Percentiles rank a stretch among this genome's conserved stretches.
phyloP scores from a whole-genome alignment of 2,113 vertebrate genomes.

The Anarhynchus alexandrinus region DNA sequence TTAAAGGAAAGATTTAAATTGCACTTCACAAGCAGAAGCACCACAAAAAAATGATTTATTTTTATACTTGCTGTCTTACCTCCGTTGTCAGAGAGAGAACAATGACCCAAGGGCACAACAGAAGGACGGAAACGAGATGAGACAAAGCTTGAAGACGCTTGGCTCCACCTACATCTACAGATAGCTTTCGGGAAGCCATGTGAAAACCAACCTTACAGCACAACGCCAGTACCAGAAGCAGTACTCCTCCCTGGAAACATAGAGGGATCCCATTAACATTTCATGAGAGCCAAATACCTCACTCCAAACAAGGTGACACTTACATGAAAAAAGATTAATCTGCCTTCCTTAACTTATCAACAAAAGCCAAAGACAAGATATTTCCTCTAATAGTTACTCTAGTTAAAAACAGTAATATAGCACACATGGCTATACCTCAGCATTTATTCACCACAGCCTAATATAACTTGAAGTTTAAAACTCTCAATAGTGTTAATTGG shows the following conservation, averaged over 20 bases:
- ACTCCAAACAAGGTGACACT: not conserved
- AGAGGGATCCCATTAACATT: not conserved
- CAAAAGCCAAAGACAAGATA: not conserved
- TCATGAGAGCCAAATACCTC: not conserved
- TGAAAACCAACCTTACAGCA: slow-evolving; percentile 95
- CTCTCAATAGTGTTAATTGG: not conserved
- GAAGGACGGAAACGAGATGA: slow-evolving; percentile 84
- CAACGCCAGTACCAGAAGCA: slow-evolving; percentile 88
- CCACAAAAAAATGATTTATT: not conserved
- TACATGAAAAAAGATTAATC: not conserved
- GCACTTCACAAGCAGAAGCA: not conserved
- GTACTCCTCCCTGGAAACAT: slow-evolving; percentile 87
- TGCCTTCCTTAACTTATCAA: not conserved
- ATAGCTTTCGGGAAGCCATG: slow-evolving; percentile 89
- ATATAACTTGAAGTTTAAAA: not conserved
- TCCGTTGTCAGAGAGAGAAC: slow-evolving; percentile 92
- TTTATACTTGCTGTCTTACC: slow-evolving; percentile 71
- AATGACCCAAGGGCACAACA: slow-evolving; percentile 92
- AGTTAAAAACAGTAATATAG: not conserved
- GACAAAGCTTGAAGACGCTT: slow-evolving; percentile 95
- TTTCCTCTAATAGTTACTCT: not conserved
- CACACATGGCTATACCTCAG: not conserved
- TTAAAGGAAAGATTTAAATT: not conserved
- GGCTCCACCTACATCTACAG: slow-evolving; percentile 89
- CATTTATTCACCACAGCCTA: not conserved